Conservation (phyloP, 2,113 vertebrate species). For the Sigmodon hispidus region DNA sequence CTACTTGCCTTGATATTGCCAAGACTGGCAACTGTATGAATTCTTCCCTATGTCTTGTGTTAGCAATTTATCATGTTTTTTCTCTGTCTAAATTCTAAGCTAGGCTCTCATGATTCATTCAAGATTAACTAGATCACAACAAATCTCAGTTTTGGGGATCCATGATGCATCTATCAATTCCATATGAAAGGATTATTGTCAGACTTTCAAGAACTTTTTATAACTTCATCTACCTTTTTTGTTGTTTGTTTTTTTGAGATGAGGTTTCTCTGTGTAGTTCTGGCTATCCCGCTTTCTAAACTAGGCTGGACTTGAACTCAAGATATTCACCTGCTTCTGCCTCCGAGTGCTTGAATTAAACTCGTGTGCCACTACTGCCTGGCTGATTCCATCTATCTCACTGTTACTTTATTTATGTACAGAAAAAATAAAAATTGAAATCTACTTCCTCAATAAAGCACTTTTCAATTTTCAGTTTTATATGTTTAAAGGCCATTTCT, state of each 20-base stretch:
- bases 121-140: neutral
- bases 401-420: neutral
- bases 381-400: neutral
- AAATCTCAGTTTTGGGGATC: constrained; percentile 21
- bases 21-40: constrained; percentile 6
- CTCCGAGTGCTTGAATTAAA: neutral
- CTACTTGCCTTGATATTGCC: neutral
- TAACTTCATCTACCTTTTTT: neutral
- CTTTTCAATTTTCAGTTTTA: constrained; percentile 3
- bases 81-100: neutral
- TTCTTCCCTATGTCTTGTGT: neutral
- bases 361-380: neutral
- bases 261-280: neutral
- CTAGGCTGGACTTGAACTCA: neutral
- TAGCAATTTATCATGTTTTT: neutral
- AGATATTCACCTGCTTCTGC: neutral
- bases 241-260: neutral
- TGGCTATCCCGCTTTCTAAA: neutral
- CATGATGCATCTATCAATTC: neutral
- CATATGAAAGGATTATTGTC: neutral
- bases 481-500: neutral
- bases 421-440: neutral
- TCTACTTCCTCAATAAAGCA: neutral
- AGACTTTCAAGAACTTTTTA: constrained; percentile 24
- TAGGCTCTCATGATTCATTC: neutral